Evolutionary conservation across 1,140 invertebrate species (phyloP), one percentile per base, ranked within the genome.

Genomic region (Mesaphorura yosii): DNA sequence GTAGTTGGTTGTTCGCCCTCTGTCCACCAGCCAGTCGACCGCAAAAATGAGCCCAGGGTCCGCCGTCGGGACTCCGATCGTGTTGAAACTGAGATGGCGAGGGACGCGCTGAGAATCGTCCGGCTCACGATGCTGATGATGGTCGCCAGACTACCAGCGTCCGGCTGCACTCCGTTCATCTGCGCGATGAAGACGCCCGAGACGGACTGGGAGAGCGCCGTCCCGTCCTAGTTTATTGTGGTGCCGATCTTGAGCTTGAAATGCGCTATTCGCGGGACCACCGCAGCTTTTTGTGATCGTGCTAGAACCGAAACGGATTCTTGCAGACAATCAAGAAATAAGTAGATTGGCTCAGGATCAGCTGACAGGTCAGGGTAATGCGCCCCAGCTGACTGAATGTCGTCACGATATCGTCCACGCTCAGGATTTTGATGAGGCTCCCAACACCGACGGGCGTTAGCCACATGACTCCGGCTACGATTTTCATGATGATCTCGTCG

Each of bases 401-500:
- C 61, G 80, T 69, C 4, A 70, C 75, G 41, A 95, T 74, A 70
- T 94, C 79, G 40, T 76, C 72, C 19, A 95, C 81, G 29, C 79
- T 80, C 1, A 94, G 75, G 54, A 96, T 85, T 69, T 92, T 91
- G 58, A 96, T 92, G n/a, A 95, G 80, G 51, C 86, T 42, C 10
- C 12, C 40, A 17, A 42, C 17, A 7, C 40, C 40, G 15, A 42
- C 10, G 15, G 40, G 40, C 10, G 10, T n/a, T 34, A 10, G 81
- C 85, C 85, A 89, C 80, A 92, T 90, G 0, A 90, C 81, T 15
- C 79, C 78, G 2, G 83, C 83, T 19, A 93, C 88, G 79, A 89
- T 87, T 62, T 80, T 80, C 82, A 89, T 86, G 51, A 88, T 82
- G 5, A 88, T 83, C 66, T 88, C 84, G 66, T 88, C 88, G 23